Evolutionary conservation across 2,113 vertebrate species (phyloP).

Genomic region (Tursiops truncatus): DNA sequence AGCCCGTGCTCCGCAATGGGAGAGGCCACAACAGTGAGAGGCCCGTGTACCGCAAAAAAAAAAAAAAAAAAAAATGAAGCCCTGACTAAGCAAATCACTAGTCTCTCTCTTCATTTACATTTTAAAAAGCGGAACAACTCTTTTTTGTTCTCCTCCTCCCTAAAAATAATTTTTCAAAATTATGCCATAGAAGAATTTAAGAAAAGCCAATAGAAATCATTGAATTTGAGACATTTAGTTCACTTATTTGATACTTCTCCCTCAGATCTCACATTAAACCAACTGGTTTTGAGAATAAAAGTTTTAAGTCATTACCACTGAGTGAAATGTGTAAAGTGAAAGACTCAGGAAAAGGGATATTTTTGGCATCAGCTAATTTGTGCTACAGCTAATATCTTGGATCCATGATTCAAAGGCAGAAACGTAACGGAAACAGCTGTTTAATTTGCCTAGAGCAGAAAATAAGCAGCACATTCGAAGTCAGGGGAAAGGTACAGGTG

Average conservation of each 20-base stretch:
- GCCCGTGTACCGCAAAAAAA: too few species aligned
- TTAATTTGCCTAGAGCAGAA: not conserved
- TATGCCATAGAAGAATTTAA: not conserved
- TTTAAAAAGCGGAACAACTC: not conserved
- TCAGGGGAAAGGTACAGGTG: not conserved
- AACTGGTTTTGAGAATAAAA: not conserved
- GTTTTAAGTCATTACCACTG: not conserved
- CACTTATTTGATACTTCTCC: not conserved
- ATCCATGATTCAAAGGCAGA: not conserved
- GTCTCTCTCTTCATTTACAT: not conserved
- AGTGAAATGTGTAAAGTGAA: not conserved
- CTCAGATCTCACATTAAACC: not conserved
- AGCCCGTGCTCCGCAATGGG: too few species aligned
- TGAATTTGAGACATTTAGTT: not conserved
- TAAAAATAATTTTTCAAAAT: constrained; percentile 32
- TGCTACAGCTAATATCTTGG: not conserved
- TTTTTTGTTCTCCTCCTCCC: not conserved
- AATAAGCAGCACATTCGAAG: not conserved
- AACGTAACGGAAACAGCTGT: not conserved
- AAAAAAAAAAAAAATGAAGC: not conserved
- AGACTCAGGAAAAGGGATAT: not conserved
- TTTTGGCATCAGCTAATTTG: not conserved
- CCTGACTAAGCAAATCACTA: not conserved
- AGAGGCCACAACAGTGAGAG: too few species aligned
- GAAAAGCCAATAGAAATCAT: not conserved